Conservation (phyloP, 2,113 vertebrate species). For the Fulica atra region DNA sequence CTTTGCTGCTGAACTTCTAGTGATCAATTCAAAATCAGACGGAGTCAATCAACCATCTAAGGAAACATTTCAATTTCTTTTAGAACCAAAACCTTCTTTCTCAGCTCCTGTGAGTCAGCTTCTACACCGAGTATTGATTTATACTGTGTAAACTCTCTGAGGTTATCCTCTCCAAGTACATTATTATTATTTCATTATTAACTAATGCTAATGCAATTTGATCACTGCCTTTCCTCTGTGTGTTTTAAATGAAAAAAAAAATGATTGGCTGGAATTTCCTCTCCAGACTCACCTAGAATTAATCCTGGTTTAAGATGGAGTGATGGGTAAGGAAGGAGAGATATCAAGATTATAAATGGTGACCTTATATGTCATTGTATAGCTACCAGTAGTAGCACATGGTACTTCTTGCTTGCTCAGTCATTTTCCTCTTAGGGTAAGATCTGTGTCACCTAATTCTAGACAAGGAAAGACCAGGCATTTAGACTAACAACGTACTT, state of each 20-base stretch:
- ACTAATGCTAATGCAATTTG: background rate
- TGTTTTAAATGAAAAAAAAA: background rate
- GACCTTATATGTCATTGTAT: background rate
- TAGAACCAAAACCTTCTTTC: background rate
- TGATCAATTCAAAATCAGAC: background rate
- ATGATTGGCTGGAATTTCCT: background rate
- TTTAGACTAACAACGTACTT: background rate
- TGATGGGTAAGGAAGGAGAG: background rate
- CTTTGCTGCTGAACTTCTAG: background rate
- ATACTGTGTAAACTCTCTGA: background rate
- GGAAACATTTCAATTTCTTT: background rate
- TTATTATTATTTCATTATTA: background rate
- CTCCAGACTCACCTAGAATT: background rate
- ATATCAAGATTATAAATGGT: background rate
- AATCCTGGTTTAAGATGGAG: background rate
- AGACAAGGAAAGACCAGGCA: background rate
- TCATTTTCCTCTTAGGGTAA: background rate
- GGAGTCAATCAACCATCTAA: background rate
- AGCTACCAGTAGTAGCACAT: background rate
- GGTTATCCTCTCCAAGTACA: background rate
- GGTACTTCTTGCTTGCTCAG: background rate
- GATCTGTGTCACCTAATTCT: background rate
- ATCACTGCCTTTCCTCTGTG: background rate
- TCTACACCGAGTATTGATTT: background rate
- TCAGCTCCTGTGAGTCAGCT: background rate